These are phyloP conservation scores for Coreoperca whiteheadi DNA, from an alignment of 2,113 vertebrate genomes.

Conservation along the genomic window DNA sequence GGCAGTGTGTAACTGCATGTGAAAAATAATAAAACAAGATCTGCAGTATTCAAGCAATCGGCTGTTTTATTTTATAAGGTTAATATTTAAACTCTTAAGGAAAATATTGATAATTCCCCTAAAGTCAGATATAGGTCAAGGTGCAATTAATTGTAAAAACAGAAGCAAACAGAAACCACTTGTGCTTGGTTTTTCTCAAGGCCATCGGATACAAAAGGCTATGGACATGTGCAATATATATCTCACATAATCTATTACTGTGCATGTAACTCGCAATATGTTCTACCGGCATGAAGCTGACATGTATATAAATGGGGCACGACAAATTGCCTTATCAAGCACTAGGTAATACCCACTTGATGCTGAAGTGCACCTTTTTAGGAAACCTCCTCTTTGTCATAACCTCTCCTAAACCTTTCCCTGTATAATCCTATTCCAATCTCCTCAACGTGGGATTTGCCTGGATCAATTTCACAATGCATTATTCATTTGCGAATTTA, in stretches of 20 bases:
- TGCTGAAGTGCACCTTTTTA: slow-evolving; percentile 55
- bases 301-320: slow-evolving; percentile 31
- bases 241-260: slow-evolving; percentile 13
- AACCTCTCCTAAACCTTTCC: slow-evolving; percentile 43
- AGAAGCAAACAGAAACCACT: background rate
- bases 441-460: slow-evolving; percentile 79
- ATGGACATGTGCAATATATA: slow-evolving; percentile 4
- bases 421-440: slow-evolving; percentile 67
- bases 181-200: slow-evolving; percentile 8
- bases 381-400: slow-evolving; percentile 47
- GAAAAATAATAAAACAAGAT: too few relatives aligned
- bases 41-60: too few relatives aligned
- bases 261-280: background rate
- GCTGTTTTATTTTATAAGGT: too few relatives aligned
- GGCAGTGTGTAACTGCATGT: too few relatives aligned
- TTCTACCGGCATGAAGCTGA: slow-evolving; percentile 2
- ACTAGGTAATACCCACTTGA: slow-evolving; percentile 48
- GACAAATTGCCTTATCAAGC: slow-evolving; percentile 51
- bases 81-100: too few relatives aligned
- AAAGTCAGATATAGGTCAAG: background rate
- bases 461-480: slow-evolving; percentile 78
- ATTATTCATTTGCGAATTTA: slow-evolving; percentile 81
- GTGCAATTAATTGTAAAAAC: background rate
- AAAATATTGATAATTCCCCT: too few relatives aligned
- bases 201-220: slow-evolving; percentile 2